phyloP scores from a whole-genome alignment of 2,888 invertebrate species.

The Ennomos quercinarius region DNA sequence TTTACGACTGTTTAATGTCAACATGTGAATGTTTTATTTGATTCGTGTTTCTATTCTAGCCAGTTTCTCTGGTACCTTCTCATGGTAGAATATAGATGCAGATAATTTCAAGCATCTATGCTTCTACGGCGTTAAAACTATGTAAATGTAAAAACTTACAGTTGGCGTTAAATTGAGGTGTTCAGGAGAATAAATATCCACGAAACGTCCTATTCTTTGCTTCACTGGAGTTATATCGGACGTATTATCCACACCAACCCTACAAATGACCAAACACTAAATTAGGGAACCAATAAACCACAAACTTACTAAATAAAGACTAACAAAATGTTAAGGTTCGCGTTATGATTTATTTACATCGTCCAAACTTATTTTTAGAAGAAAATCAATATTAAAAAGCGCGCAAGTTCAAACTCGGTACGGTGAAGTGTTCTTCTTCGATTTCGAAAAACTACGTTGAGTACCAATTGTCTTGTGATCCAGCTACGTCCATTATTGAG shows the following conservation, averaged over 20 bases:
- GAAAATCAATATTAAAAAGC: conserved; percentile 83
- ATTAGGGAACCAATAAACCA: conserved; percentile 34
- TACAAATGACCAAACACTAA: conserved; percentile 48
- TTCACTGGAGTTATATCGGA: conserved; percentile 67
- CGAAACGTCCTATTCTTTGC: conserved; percentile 72
- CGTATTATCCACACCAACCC: conserved; percentile 54
- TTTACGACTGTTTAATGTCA: no score
- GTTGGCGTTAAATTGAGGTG: conserved; percentile 79
- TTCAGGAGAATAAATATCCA: conserved; percentile 79
- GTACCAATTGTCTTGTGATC: conserved; percentile 56
- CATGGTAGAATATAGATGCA: no score
- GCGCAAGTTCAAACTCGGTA: conserved; percentile 76
- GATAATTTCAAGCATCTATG: no score
- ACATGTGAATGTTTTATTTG: no score
- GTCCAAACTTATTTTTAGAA: conserved; percentile 76
- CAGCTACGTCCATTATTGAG: conserved; percentile 56
- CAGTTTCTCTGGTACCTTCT: no score
- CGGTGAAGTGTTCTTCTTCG: conserved; percentile 8
- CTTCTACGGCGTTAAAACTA: no score
- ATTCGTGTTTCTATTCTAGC: no score
- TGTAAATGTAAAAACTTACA: conserved; percentile 58
- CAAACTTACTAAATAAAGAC: conserved; percentile 45
- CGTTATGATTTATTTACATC: conserved; percentile 84
- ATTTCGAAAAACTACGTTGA: conserved; percentile 31
- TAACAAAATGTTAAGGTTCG: conserved; percentile 59